Evolutionary conservation across 1,140 invertebrate genomes (phyloP).

Genomic region (Meloidogyne floridensis): DNA sequence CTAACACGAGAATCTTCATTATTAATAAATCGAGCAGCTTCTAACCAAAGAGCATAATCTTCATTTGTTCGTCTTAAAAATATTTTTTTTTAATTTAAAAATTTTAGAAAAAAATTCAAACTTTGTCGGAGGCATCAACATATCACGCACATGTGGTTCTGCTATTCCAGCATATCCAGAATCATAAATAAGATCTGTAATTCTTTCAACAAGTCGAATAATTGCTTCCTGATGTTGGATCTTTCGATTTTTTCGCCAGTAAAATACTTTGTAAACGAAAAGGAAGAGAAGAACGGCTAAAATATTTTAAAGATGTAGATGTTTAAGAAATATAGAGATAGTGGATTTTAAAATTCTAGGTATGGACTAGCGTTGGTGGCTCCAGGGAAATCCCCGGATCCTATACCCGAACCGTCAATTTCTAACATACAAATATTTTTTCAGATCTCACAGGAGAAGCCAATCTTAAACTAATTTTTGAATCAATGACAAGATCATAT

Average conservation of each 20-base stretch:
- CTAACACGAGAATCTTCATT: conserved; percentile 55
- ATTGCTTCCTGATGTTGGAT: conserved; percentile 19
- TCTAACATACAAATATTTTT: too few relatives aligned
- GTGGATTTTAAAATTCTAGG: too few relatives aligned
- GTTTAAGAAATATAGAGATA: too few relatives aligned
- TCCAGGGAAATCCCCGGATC: too few relatives aligned
- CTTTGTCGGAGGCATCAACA: conserved; percentile 52
- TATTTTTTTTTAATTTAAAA: conserved; percentile 10
- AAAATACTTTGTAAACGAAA: conserved; percentile 30
- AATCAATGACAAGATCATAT: too few relatives aligned
- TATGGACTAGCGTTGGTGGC: too few relatives aligned
- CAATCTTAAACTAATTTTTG: too few relatives aligned
- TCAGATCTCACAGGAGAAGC: too few relatives aligned
- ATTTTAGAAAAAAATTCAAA: conserved; percentile 4
- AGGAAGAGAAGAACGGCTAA: conserved; percentile 41
- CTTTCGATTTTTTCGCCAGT: conserved; percentile 31
- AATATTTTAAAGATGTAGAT: conserved; percentile 7
- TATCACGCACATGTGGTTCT: conserved; percentile 54
- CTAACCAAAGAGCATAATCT: conserved; percentile 46
- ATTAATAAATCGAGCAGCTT: conserved; percentile 55
- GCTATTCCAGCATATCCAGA: conserved; percentile 45
- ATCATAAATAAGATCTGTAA: conserved; percentile 53
- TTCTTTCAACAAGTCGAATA: conserved; percentile 47
- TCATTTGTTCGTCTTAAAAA: conserved; percentile 44
- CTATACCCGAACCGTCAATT: too few relatives aligned